phyloP scores from a whole-genome alignment of 2,797 vertebrate genomes.

The Chloroceryle inda region DNA sequence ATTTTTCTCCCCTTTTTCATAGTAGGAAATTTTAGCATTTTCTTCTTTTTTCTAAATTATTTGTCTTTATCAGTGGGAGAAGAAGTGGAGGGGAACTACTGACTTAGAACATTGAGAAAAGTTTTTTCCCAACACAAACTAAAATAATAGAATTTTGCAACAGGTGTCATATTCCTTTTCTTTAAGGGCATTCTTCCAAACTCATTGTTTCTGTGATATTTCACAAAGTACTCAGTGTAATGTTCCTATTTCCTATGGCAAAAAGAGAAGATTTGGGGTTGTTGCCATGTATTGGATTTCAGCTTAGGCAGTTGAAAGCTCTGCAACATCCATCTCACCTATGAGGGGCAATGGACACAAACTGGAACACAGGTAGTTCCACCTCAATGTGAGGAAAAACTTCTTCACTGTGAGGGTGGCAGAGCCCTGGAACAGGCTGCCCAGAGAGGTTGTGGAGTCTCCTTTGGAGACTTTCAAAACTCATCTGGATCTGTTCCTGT shows the following conservation, averaged over 20 bases:
- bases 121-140: not conserved
- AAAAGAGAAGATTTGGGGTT: not conserved
- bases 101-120: not conserved
- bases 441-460: no score
- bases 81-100: not conserved
- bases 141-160: not conserved
- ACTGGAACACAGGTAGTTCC: no score
- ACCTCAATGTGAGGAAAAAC: no score
- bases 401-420: no score
- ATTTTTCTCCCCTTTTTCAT: not conserved
- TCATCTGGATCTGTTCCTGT: no score
- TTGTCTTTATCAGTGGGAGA: not conserved
- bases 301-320: not conserved
- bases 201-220: not conserved
- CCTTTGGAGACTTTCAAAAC: no score
- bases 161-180: not conserved
- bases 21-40: not conserved
- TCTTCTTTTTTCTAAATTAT: not conserved
- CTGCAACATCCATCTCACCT: not conserved
- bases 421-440: no score
- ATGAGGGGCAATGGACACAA: not conserved
- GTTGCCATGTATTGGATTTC: not conserved
- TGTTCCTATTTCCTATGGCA: not conserved
- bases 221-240: not conserved
- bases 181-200: not conserved